These are phyloP conservation scores for Oconnorella tubifera DNA, from an alignment of 2,888 invertebrate species.

Conservation along the genomic window DNA sequence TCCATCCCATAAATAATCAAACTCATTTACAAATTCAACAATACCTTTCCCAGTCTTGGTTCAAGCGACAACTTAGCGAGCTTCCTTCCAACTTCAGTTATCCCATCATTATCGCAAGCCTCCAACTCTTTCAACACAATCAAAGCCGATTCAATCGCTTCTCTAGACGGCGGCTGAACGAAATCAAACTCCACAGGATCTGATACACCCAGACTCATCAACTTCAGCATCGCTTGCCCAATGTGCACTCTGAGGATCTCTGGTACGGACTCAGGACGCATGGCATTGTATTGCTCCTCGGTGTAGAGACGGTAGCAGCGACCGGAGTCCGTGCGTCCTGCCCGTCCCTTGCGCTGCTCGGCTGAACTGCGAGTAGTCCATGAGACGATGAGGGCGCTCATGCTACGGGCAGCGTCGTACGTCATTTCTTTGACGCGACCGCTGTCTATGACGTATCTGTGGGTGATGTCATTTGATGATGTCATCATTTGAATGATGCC, in stretches of 20 bases:
- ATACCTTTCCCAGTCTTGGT: slow-evolving; percentile 42
- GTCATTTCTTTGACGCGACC: slow-evolving; percentile 53
- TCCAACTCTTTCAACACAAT: slow-evolving; percentile 41
- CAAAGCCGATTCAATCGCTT: slow-evolving; percentile 41
- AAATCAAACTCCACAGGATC: slow-evolving; percentile 47
- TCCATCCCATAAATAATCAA: no score
- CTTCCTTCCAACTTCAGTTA: slow-evolving; percentile 47
- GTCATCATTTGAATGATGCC: no score
- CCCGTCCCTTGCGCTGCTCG: slow-evolving; percentile 56
- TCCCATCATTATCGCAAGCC: slow-evolving; percentile 41
- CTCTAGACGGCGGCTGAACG: slow-evolving; percentile 45
- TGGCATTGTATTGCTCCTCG: slow-evolving; percentile 43
- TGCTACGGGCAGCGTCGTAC: slow-evolving; percentile 48
- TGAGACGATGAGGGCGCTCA: slow-evolving; percentile 42
- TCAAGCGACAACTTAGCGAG: slow-evolving; percentile 48
- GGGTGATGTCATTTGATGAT: no score
- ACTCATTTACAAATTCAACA: neutral
- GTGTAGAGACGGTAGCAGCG: slow-evolving; percentile 53
- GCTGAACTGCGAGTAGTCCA: slow-evolving; percentile 51
- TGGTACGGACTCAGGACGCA: slow-evolving; percentile 45
- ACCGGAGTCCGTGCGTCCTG: slow-evolving; percentile 53
- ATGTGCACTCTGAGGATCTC: slow-evolving; percentile 52
- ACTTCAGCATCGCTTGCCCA: slow-evolving; percentile 46
- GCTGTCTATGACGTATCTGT: slow-evolving; percentile 52
- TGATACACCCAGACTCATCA: slow-evolving; percentile 47